Evolutionary conservation across 2,797 vertebrate species (phyloP).

Genomic region (Gallinago nigripennis): DNA sequence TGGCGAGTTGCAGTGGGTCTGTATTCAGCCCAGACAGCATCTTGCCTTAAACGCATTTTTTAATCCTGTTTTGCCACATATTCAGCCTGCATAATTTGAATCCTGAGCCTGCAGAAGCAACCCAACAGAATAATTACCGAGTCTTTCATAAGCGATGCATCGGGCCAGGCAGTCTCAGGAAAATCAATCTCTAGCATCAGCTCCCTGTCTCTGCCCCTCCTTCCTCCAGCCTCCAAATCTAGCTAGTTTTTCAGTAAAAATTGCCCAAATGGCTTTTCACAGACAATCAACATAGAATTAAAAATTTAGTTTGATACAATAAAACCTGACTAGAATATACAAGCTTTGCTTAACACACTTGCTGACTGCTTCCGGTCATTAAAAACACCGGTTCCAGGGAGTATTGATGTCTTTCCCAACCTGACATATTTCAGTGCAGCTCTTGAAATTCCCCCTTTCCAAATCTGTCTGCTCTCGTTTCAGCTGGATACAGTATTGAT

Average conservation of each 20-base stretch:
- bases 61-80: slow-evolving; percentile 39
- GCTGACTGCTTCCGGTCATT: neutral
- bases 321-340: neutral
- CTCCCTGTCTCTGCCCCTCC: neutral
- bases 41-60: slow-evolving; percentile 24
- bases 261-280: neutral
- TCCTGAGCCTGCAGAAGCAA: slow-evolving; percentile 25
- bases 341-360: neutral
- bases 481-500: neutral
- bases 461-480: neutral
- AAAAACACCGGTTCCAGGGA: neutral
- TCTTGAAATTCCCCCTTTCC: neutral
- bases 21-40: neutral
- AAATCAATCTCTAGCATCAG: neutral
- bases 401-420: neutral
- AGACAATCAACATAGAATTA: neutral
- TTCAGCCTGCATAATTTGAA: slow-evolving; percentile 30
- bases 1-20: neutral
- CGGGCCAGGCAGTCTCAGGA: neutral
- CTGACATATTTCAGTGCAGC: neutral
- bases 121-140: slow-evolving; percentile 1
- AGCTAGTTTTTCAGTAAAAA: neutral
- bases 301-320: neutral
- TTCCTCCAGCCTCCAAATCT: neutral
- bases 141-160: neutral